Evolutionary conservation across 2,113 vertebrate species (phyloP).

Genomic region (Bothrops jararaca): DNA sequence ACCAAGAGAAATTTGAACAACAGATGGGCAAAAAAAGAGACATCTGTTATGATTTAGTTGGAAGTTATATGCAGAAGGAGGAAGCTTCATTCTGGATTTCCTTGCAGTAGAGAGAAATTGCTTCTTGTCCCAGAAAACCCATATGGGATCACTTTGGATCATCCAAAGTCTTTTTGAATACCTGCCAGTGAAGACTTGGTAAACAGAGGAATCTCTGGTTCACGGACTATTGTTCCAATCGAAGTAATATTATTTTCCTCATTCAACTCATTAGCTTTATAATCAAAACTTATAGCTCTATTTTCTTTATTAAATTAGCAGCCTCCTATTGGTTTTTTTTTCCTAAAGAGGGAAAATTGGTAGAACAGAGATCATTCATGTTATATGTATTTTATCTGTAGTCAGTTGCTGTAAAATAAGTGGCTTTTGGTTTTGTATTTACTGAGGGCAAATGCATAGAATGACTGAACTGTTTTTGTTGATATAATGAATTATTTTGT

Average conservation of each 20-base stretch:
- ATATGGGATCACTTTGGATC: neutral
- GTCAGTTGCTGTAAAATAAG: slow-evolving; percentile 19
- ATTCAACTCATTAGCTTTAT: neutral
- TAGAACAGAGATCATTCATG: neutral
- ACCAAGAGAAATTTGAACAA: neutral
- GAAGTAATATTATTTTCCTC: neutral
- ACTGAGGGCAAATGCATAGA: slow-evolving; percentile 31
- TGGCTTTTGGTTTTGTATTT: slow-evolving; percentile 10
- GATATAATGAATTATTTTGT: slow-evolving; percentile 26
- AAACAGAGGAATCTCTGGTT: neutral
- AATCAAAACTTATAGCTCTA: neutral
- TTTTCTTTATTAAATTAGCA: neutral
- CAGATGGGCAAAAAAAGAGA: neutral
- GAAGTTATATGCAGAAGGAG: neutral
- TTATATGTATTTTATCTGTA: neutral
- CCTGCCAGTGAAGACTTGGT: neutral
- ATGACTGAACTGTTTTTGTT: slow-evolving; percentile 31
- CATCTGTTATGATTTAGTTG: neutral
- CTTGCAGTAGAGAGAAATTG: neutral
- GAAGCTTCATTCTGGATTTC: neutral
- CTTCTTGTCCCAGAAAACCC: neutral
- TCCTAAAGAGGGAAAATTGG: neutral
- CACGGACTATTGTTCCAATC: neutral
- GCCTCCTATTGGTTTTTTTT: neutral
- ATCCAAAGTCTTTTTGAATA: neutral